phyloP scores from a whole-genome alignment of 2,888 invertebrate species.

The Limnephilus auricula region DNA sequence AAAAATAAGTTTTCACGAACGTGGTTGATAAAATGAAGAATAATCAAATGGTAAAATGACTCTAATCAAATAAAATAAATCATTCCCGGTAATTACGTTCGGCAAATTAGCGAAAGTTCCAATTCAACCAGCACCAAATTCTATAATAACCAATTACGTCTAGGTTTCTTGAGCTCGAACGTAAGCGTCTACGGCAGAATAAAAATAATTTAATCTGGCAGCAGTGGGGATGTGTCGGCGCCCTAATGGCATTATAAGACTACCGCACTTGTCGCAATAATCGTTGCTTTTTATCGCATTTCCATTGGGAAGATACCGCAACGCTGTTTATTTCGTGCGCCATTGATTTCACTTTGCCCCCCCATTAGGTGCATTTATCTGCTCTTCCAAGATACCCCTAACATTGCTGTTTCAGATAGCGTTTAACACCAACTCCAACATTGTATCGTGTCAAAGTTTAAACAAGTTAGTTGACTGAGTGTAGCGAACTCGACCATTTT shows the following conservation, averaged over 20 bases:
- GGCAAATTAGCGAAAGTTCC: background rate
- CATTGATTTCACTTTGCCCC: constrained; percentile 66
- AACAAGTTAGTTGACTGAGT: background rate
- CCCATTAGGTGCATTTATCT: constrained; percentile 44
- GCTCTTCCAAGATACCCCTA: background rate
- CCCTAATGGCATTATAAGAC: constrained; percentile 52
- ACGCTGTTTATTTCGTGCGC: constrained; percentile 57
- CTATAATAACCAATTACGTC: background rate
- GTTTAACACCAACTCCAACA: background rate
- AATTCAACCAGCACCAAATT: background rate
- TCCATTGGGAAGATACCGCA: constrained; percentile 60
- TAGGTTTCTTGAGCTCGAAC: background rate
- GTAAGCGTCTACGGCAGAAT: constrained; percentile 56
- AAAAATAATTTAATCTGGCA: constrained; percentile 65
- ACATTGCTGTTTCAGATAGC: background rate
- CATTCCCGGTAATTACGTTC: background rate
- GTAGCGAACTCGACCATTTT: too few relatives aligned
- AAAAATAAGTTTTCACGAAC: background rate
- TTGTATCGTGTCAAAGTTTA: background rate
- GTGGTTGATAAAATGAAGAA: background rate
- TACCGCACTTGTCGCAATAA: constrained; percentile 64
- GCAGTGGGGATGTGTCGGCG: constrained; percentile 54
- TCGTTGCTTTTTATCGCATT: constrained; percentile 64
- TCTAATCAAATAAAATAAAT: background rate
- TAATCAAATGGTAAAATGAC: background rate